Base-by-base conservation (phyloP, 2,797 vertebrate genomes). In the Poeciliopsis presidionis region DNA sequence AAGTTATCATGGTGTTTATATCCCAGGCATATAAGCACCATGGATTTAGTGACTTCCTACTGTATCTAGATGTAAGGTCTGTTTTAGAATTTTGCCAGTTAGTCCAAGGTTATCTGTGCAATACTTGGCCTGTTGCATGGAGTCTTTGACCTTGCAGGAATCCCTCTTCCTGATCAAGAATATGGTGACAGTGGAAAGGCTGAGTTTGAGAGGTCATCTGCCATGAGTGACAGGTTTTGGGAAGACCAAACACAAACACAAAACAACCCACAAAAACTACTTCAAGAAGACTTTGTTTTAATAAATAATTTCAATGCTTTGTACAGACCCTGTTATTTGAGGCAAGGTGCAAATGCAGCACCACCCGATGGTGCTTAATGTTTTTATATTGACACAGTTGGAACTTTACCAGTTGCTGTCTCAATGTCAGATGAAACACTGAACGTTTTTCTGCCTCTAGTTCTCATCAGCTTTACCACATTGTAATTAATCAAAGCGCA, bases 401-500 rank as follows among this genome's bases (percentile, higher is more conserved):
- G 76, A 83, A 74, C 71, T 9, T 1, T 45, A 14, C 61, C 83
- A 75, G 74, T 81, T 57, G 9, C 82, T 78, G 67, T 63, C 28
- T 74, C 79, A 72, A 82, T 11, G 16, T 77, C 71, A 46, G 69
- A 80, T 73, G 76, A 85, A 86, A 82, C 20, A 5, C 80, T 81
- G 63, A 84, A 86, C 79, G 73, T 81, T 79, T 90, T 78, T 81
- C 81, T 90, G 80, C 79, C 67, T 61, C 28, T 69, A 57, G 51
- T 86, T 78, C 73, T 84, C 78, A 70, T 79, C 71, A 12, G 46
- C 84, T 76, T 28, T 65, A 84, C 63, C 75, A 74, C 72, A 85
- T 78, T 69, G 25, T 81, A 80, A 92, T 92, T 86, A 90, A 93
- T 94, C 84, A 89, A 81, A 69, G 69, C 74, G 85, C 71, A 77